A percentile compares a stretch with the other conserved stretches of the same genome.
These are phyloP conservation scores for Crossaster papposus DNA, from an alignment of 53 echinoderm and acorn worm genomes.

Conservation along the genomic window DNA sequence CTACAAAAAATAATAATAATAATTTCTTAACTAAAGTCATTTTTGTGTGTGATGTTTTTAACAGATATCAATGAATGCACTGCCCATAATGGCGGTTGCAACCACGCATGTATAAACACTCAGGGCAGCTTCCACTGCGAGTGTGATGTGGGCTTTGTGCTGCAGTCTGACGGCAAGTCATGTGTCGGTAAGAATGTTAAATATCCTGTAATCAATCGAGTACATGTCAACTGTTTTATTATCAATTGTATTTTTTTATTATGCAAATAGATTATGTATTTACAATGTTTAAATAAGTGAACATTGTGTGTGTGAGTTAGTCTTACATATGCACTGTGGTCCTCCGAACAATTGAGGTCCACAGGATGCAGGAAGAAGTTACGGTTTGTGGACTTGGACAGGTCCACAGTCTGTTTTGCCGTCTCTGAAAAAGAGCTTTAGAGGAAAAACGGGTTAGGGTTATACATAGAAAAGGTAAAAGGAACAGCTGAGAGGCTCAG, in stretches of 20 bases:
- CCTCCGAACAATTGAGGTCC: no score
- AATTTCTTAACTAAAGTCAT: neutral
- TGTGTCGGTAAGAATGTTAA: slow-evolving; percentile 39
- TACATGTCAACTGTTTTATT: no score
- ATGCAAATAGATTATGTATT: neutral
- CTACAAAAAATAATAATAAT: neutral
- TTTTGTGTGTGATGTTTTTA: neutral
- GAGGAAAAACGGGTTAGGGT: no score
- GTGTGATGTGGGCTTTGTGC: slow-evolving; percentile 46
- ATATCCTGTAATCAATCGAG: no score
- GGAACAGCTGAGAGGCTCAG: no score
- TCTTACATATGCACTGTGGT: neutral
- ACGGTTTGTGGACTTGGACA: no score
- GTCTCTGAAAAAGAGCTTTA: no score
- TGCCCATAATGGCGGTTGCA: slow-evolving; percentile 40
- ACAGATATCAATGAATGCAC: slow-evolving; percentile 64
- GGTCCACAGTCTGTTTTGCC: no score
- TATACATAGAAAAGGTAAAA: no score
- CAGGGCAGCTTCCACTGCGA: slow-evolving; percentile 44
- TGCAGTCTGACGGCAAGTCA: slow-evolving; percentile 57
- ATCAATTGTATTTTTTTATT: no score
- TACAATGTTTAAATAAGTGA: neutral
- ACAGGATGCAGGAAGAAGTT: no score
- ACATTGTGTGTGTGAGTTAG: no score
- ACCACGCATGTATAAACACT: slow-evolving; percentile 37